These are phyloP conservation scores for Sycophila texana DNA, from an alignment of 2,888 invertebrate species.

Conservation along the genomic window DNA sequence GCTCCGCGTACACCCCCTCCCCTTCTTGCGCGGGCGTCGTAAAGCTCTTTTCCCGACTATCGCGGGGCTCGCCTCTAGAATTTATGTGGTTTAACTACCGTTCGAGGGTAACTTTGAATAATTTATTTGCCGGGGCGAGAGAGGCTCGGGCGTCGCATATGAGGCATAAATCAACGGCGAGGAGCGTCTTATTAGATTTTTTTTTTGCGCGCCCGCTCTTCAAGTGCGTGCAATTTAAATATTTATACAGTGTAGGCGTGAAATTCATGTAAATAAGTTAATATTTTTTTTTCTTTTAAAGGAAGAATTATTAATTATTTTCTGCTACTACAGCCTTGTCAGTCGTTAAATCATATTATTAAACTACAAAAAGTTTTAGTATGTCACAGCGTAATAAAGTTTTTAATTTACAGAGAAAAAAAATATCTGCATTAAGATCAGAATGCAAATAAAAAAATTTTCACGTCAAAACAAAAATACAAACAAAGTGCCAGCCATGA, in stretches of 20 bases:
- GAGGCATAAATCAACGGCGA: constrained; percentile 35
- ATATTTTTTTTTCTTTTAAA: too few species aligned
- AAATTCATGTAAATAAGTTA: too few species aligned
- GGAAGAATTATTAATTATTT: too few species aligned
- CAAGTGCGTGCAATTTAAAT: too few species aligned
- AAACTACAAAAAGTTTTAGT: too few species aligned
- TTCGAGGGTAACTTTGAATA: constrained; percentile 40
- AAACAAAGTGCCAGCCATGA: not conserved
- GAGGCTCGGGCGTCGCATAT: constrained; percentile 10
- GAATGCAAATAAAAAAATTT: too few species aligned
- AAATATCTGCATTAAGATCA: too few species aligned
- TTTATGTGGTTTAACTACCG: constrained; percentile 51
- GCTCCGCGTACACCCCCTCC: constrained; percentile 1
- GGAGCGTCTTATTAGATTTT: constrained; percentile 34
- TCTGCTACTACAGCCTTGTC: too few species aligned
- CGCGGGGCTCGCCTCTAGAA: constrained; percentile 7
- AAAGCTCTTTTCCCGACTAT: constrained; percentile 20
- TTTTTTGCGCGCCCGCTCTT: not conserved
- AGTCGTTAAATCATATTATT: too few species aligned
- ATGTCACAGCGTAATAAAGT: not conserved
- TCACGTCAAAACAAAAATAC: too few species aligned
- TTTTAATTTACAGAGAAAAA: not conserved
- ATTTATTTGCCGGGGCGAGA: constrained; percentile 39
- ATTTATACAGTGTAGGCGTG: too few species aligned
- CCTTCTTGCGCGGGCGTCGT: constrained; percentile 39